These are phyloP conservation scores for Eristalinus aeneus DNA, from an alignment of 2,888 invertebrate species.

Conservation along the genomic window DNA sequence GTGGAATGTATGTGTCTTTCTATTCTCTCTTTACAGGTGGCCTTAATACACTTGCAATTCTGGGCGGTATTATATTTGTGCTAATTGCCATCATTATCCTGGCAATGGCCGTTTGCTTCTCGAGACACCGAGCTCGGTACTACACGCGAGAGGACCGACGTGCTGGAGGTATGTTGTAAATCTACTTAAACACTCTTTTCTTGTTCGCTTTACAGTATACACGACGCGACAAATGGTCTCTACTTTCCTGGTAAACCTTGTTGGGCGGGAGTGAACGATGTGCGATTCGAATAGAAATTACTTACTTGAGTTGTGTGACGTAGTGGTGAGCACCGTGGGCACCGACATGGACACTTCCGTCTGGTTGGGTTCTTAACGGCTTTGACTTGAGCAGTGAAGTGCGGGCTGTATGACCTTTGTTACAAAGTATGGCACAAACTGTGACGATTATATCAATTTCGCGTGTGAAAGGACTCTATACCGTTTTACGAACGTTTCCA, in stretches of 20 bases:
- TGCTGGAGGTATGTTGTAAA: conserved; percentile 72
- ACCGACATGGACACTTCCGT: not conserved
- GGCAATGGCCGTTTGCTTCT: conserved; percentile 82
- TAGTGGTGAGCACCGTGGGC: not conserved
- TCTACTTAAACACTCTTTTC: conserved; percentile 32
- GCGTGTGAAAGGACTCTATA: too few species aligned
- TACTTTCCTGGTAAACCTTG: not conserved
- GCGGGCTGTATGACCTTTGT: not conserved
- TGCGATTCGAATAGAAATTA: not conserved
- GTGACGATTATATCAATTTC: too few species aligned
- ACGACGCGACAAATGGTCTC: not conserved
- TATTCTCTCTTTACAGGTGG: conserved; percentile 80
- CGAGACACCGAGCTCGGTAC: conserved; percentile 87
- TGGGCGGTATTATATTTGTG: conserved; percentile 80
- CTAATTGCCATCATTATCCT: conserved; percentile 79
- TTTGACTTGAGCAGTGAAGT: not conserved
- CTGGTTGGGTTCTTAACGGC: not conserved
- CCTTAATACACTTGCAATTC: conserved; percentile 81
- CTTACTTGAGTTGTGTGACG: not conserved
- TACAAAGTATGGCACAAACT: not conserved
- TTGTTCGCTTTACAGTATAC: not conserved
- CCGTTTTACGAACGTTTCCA: too few species aligned
- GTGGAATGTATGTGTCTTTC: not conserved
- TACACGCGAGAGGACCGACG: conserved; percentile 89
- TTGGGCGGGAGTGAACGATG: not conserved